Conservation (phyloP, 2,888 invertebrate species). For the Volucella inanis region DNA sequence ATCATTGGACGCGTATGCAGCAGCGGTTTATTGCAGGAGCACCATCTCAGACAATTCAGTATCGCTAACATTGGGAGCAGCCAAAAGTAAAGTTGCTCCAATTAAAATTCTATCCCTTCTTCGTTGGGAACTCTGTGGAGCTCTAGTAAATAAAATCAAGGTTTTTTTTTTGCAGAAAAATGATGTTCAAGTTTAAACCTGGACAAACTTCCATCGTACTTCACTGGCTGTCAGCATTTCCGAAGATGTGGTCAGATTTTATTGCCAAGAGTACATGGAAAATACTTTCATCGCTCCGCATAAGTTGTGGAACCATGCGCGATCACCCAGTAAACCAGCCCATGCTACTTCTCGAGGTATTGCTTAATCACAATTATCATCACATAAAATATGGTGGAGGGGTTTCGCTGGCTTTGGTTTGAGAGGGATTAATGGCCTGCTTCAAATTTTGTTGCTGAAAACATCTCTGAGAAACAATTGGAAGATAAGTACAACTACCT, state of each 20-base stretch:
- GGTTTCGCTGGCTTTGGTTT: no score
- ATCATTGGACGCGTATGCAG: conserved; percentile 58
- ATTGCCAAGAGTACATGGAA: conserved; percentile 30
- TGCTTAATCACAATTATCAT: no score
- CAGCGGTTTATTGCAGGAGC: conserved; percentile 26
- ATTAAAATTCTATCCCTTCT: conserved; percentile 53
- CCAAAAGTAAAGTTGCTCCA: conserved; percentile 53
- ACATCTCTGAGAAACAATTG: no score
- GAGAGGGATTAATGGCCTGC: no score
- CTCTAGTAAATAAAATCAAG: conserved; percentile 34
- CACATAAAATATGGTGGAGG: no score
- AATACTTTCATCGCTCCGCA: background rate
- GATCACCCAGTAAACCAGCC: conserved; percentile 36
- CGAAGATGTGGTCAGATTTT: conserved; percentile 33
- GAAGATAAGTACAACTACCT: no score
- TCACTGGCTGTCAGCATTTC: conserved; percentile 13
- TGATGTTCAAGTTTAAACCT: background rate
- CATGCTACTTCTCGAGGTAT: background rate
- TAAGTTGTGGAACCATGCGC: conserved; percentile 44
- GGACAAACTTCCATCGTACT: background rate
- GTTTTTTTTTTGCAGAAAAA: conserved; percentile 23
- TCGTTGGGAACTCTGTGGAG: conserved; percentile 54
- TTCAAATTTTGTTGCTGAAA: no score
- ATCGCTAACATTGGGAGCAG: conserved; percentile 13
- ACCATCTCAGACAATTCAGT: conserved; percentile 11